phyloP scores from a whole-genome alignment of 2,888 invertebrate genomes.

The Parnassius orleans region DNA sequence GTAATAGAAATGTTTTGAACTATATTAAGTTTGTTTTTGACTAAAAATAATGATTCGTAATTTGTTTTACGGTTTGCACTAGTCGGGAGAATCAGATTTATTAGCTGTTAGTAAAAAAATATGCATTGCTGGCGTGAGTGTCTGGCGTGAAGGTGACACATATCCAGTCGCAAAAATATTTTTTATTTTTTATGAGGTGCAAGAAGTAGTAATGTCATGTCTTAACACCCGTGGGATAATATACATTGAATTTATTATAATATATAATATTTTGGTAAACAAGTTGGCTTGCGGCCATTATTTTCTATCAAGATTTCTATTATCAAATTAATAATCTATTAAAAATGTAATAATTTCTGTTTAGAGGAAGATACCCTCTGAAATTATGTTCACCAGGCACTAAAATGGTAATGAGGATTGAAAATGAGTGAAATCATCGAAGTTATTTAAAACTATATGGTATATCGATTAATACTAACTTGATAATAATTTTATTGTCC shows the following conservation, averaged over 20 bases:
- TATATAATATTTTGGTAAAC: slow-evolving; percentile 73
- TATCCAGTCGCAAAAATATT: slow-evolving; percentile 51
- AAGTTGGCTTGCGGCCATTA: slow-evolving; percentile 72
- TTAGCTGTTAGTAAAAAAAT: slow-evolving; percentile 27
- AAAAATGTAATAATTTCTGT: slow-evolving; percentile 40
- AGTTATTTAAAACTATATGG: no score
- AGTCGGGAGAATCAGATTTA: slow-evolving; percentile 17
- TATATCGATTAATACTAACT: no score
- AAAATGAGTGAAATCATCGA: no score
- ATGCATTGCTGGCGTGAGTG: slow-evolving; percentile 57
- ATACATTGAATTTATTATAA: slow-evolving; percentile 63
- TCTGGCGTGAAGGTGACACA: slow-evolving; percentile 45
- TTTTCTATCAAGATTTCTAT: slow-evolving; percentile 56
- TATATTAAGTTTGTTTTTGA: slow-evolving; percentile 22
- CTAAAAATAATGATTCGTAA: slow-evolving; percentile 23
- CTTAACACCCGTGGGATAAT: slow-evolving; percentile 70
- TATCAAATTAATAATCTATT: slow-evolving; percentile 57
- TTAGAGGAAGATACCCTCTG: slow-evolving; percentile 19
- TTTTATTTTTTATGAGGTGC: slow-evolving; percentile 76
- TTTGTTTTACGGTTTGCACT: slow-evolving; percentile 25
- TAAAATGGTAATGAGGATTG: no score
- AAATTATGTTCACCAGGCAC: no score
- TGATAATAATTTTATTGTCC: no score
- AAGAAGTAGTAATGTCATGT: slow-evolving; percentile 53
- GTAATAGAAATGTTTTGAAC: slow-evolving; percentile 9